Evolutionary conservation across 2,888 invertebrate species (phyloP).

Genomic region (Calliopum simillimum): DNA sequence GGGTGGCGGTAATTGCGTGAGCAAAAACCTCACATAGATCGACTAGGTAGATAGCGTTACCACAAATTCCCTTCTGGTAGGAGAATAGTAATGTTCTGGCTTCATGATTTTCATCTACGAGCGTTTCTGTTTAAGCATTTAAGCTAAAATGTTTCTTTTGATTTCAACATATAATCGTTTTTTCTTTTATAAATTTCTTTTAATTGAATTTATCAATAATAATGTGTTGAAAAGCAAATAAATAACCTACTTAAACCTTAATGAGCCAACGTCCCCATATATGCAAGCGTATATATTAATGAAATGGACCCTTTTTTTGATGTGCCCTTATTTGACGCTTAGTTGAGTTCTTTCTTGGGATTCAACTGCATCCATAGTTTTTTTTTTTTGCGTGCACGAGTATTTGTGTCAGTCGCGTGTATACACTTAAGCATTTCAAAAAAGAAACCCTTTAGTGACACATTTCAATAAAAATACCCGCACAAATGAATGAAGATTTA

Average conservation of each 20-base stretch:
- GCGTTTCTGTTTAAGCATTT: no score
- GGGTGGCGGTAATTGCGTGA: no score
- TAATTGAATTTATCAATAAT: conserved; percentile 34
- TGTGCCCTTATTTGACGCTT: conserved; percentile 1
- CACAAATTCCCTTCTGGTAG: no score
- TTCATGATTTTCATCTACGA: no score
- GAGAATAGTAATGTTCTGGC: no score
- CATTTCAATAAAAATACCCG: conserved; percentile 18
- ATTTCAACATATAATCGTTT: not conserved
- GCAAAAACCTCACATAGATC: no score
- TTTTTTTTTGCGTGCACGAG: not conserved
- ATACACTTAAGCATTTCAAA: not conserved
- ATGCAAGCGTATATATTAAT: not conserved
- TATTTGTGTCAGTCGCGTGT: not conserved
- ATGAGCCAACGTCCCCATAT: not conserved
- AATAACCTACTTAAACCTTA: conserved; percentile 34
- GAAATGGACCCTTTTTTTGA: conserved; percentile 3
- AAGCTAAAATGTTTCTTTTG: no score
- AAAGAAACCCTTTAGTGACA: conserved; percentile 9
- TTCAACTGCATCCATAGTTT: not conserved
- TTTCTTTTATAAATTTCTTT: conserved; percentile 13
- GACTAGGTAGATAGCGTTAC: no score
- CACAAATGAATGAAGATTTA: conserved; percentile 9
- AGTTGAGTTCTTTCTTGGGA: not conserved
- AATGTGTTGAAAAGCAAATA: conserved; percentile 36